Evolutionary conservation across 2,888 invertebrate genomes (phyloP).

Genomic region (Lasioglossum pauxillum): DNA sequence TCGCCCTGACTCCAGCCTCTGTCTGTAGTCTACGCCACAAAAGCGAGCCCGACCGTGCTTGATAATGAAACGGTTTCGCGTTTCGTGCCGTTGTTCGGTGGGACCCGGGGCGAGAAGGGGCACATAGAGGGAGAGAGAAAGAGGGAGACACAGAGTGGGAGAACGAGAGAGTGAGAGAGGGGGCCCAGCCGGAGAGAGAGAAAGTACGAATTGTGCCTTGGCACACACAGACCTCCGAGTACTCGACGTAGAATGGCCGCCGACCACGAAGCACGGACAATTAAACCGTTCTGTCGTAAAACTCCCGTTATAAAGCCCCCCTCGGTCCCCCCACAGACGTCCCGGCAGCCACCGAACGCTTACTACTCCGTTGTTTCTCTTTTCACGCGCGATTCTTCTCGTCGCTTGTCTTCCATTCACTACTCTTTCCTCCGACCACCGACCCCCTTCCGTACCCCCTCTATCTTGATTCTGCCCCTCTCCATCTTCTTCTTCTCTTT

Average conservation of each 20-base stretch:
- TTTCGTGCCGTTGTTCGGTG: slow-evolving; percentile 65
- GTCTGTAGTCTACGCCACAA: slow-evolving; percentile 57
- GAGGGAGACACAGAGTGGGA: not conserved
- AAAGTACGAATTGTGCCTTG: slow-evolving; percentile 66
- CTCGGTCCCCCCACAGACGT: not conserved
- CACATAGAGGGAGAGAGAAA: not conserved
- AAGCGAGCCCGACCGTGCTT: slow-evolving; percentile 64
- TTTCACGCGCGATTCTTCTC: slow-evolving; percentile 67
- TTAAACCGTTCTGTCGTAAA: slow-evolving; percentile 75
- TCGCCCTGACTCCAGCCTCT: slow-evolving; percentile 27
- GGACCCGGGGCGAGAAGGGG: slow-evolving; percentile 27
- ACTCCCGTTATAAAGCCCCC: slow-evolving; percentile 70
- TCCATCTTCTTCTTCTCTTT: not conserved
- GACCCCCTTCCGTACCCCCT: not conserved
- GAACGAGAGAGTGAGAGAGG: not conserved
- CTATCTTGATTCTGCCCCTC: not conserved
- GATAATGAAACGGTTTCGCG: slow-evolving; percentile 74
- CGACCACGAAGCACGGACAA: slow-evolving; percentile 74
- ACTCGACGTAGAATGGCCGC: slow-evolving; percentile 68
- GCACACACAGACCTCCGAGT: slow-evolving; percentile 58
- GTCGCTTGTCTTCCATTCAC: slow-evolving; percentile 68
- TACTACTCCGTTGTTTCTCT: slow-evolving; percentile 61
- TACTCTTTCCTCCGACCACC: slow-evolving; percentile 33
- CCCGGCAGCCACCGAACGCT: slow-evolving; percentile 29
- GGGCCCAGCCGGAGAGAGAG: slow-evolving; percentile 40